Evolutionary conservation across 2,888 invertebrate genomes (phyloP), one percentile per base, ranked within the genome.

Genomic region (Kuschelorhynchus macadamiae): DNA sequence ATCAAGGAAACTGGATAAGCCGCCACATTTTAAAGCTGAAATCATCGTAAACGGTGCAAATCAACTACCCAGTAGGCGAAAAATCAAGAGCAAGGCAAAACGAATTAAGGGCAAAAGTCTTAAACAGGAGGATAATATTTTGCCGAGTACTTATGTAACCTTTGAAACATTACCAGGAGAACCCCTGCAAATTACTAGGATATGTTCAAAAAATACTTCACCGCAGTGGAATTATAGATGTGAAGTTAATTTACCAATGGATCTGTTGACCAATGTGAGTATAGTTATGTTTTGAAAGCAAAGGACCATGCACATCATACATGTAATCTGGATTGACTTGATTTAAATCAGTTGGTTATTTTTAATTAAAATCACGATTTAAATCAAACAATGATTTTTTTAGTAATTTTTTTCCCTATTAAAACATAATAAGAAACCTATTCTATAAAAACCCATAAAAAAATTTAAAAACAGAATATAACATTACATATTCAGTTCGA

Each of bases 91-190:
- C 36, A 81, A 79, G 71, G 79, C 79, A 55, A 75, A 77, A 44
- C 77, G 80, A 74, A 75, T 67, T 75, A 81, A 76, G 76, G 73
- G 71, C 25, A 56, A 72, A 0, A 78, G 78, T 60, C 17, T 11
- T 11, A 39, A 21, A 14, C 50, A 71, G 36, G 81, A 84, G 25
- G 85, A 85, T 55, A 81, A 83, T 16, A 81, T 86, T 11, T 84
- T 87, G 49, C 89, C 89, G 8, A 87, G 86, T 75, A 86, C 87
- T 39, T 90, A 89, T 75, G 89, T 89, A 8, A 88, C 87, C 50
- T 89, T 89, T 77, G 88, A 88, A 76, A 85, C 85, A 1, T 70
- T 77, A 25, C 79, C 76, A 1, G 78, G 77, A 30, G 72, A 74
- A 4, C 77, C 79, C 8, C 41, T 80, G 14, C 77, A 79, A 76